A percentile compares a stretch with the other conserved stretches of the same genome.
Conservation (phyloP, 1,140 invertebrate genomes). For the Drosophila pseudoobscura region DNA sequence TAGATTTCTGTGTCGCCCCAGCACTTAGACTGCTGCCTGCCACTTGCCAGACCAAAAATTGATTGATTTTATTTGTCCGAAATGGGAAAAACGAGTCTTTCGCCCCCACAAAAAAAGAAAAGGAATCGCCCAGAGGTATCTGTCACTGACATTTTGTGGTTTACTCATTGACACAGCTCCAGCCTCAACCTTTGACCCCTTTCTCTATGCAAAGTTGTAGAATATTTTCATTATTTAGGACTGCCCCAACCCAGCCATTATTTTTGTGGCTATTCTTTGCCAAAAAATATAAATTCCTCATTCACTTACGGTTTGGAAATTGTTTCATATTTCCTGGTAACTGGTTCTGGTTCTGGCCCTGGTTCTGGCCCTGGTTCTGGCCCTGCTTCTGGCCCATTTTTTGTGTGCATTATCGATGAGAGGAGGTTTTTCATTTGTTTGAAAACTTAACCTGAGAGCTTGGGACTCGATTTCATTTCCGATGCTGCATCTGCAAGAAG, state of each 20-base stretch:
- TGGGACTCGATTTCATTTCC: slow-evolving; percentile 49
- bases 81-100: slow-evolving; percentile 17
- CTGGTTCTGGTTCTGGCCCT: background rate
- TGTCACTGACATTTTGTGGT: slow-evolving; percentile 74
- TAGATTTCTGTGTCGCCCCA: slow-evolving; percentile 72
- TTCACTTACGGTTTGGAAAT: slow-evolving; percentile 44
- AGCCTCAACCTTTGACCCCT: slow-evolving; percentile 16
- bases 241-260: background rate
- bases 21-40: slow-evolving; percentile 61
- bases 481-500: slow-evolving; percentile 34
- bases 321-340: slow-evolving; percentile 40
- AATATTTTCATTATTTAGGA: slow-evolving; percentile 17
- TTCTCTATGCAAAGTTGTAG: slow-evolving; percentile 13
- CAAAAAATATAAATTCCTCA: slow-evolving; percentile 26
- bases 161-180: slow-evolving; percentile 67
- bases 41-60: slow-evolving; percentile 64
- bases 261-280: background rate
- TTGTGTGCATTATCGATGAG: slow-evolving; percentile 66
- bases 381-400: too few species aligned
- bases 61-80: slow-evolving; percentile 78
- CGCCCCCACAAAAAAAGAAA: background rate
- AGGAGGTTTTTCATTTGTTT: slow-evolving; percentile 37
- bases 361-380: too few species aligned
- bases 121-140: slow-evolving; percentile 6
- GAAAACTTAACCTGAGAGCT: slow-evolving; percentile 46